These are phyloP conservation scores for Eurois occulta DNA, from an alignment of 2,888 invertebrate species.

Conservation along the genomic window DNA sequence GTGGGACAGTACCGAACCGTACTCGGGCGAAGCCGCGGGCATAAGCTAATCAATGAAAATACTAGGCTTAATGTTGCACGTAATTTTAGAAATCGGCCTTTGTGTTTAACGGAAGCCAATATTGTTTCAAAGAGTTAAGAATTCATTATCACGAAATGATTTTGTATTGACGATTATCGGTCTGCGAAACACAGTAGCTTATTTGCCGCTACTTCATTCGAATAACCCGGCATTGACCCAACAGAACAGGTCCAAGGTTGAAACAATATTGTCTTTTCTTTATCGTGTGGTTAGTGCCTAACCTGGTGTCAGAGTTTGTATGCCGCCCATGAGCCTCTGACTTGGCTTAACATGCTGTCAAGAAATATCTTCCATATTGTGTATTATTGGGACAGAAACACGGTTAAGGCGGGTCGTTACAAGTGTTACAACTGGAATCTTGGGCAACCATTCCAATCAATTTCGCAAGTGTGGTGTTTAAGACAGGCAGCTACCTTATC, in stretches of 20 bases:
- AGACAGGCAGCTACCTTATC: background rate
- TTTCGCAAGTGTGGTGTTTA: background rate
- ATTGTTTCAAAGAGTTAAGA: constrained; percentile 2
- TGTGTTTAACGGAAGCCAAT: background rate
- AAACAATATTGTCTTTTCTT: background rate
- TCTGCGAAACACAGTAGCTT: background rate
- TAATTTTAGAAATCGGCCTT: constrained; percentile 3
- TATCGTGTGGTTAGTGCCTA: too few species aligned
- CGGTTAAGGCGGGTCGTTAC: background rate
- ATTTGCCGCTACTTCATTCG: constrained; percentile 39
- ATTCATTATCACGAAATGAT: constrained; percentile 1
- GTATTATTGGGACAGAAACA: background rate
- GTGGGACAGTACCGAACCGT: too few species aligned
- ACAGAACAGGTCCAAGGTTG: constrained; percentile 32
- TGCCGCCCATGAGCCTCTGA: too few species aligned
- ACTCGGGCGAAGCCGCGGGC: too few species aligned
- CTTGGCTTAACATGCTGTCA: too few species aligned
- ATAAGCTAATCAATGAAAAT: too few species aligned
- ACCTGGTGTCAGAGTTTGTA: too few species aligned
- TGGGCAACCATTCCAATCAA: background rate
- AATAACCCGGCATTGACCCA: constrained; percentile 37
- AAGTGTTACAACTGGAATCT: background rate
- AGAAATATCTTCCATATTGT: too few species aligned
- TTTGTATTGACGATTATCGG: background rate
- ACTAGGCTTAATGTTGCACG: background rate